A percentile compares a stretch with the other conserved stretches of the same genome.
These are phyloP conservation scores for Epizoanthus scotinus DNA, from an alignment of 92 coral and sea anemone species.

Conservation along the genomic window DNA sequence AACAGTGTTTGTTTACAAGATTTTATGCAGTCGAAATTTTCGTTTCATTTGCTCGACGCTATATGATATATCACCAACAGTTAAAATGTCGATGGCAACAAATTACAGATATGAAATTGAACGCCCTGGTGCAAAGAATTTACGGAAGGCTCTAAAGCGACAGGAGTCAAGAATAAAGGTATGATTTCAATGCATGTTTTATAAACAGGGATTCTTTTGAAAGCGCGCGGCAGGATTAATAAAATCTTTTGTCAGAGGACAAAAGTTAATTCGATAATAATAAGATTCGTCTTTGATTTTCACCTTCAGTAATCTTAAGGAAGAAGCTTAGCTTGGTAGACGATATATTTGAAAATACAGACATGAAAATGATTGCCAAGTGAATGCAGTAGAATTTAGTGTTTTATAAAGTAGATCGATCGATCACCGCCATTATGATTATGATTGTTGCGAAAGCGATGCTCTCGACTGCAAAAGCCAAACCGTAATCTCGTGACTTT, in stretches of 20 bases:
- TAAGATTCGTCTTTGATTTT: background rate
- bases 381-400: background rate
- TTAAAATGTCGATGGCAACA: constrained; percentile 95
- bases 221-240: background rate
- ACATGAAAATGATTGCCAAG: background rate
- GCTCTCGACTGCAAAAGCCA: too few species aligned
- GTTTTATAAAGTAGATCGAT: background rate
- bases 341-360: background rate
- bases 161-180: constrained; percentile 94
- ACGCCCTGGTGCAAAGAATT: constrained; percentile 87
- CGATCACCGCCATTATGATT: background rate
- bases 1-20: background rate
- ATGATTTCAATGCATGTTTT: background rate
- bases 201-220: background rate
- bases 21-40: background rate
- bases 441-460: background rate
- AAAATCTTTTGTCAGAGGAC: constrained; percentile 1
- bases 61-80: background rate
- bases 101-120: constrained; percentile 90
- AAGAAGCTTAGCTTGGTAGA: background rate
- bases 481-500: too few species aligned
- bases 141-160: constrained; percentile 84
- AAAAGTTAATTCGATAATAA: constrained; percentile 34
- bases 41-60: background rate
- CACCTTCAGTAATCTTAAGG: background rate